These are phyloP conservation scores for Probaryconus sp. DNA, from an alignment of 1,140 invertebrate genomes.

Conservation along the genomic window DNA sequence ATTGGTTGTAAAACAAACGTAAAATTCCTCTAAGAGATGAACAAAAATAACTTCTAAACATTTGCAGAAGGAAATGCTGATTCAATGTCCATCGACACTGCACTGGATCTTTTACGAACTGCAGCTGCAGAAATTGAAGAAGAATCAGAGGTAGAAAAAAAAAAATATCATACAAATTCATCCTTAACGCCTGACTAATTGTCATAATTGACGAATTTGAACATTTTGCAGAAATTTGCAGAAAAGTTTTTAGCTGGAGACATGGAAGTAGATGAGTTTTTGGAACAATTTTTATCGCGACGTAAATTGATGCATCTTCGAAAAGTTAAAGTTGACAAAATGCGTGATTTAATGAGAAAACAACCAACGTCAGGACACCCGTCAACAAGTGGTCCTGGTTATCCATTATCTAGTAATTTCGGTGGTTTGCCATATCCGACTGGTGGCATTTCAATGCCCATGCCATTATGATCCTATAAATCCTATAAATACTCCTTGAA, in stretches of 20 bases:
- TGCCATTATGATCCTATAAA: conserved; percentile 73
- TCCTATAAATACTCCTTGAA: too few species aligned
- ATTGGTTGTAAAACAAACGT: too few species aligned
- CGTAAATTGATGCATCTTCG: conserved; percentile 88
- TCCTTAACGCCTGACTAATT: not conserved
- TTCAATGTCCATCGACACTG: conserved; percentile 87
- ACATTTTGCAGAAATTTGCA: conserved; percentile 79
- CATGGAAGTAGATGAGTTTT: conserved; percentile 86
- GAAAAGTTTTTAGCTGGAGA: conserved; percentile 87
- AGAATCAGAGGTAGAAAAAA: conserved; percentile 84
- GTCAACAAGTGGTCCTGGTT: conserved; percentile 65
- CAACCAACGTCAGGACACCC: conserved; percentile 67
- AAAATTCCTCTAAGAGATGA: too few species aligned
- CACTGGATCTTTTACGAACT: conserved; percentile 89
- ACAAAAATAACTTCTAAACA: conserved; percentile 20
- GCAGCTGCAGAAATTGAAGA: conserved; percentile 92
- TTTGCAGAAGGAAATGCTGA: conserved; percentile 83
- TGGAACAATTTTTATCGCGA: conserved; percentile 86
- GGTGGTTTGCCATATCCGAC: conserved; percentile 78
- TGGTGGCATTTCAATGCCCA: conserved; percentile 79
- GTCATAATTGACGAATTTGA: conserved; percentile 13
- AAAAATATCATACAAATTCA: conserved; percentile 12
- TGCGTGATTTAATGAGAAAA: conserved; percentile 85
- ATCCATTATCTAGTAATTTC: conserved; percentile 69
- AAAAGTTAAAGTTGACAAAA: conserved; percentile 91